Evolutionary conservation across 2,113 vertebrate genomes (phyloP).

Genomic region (Megalops atlanticus): DNA sequence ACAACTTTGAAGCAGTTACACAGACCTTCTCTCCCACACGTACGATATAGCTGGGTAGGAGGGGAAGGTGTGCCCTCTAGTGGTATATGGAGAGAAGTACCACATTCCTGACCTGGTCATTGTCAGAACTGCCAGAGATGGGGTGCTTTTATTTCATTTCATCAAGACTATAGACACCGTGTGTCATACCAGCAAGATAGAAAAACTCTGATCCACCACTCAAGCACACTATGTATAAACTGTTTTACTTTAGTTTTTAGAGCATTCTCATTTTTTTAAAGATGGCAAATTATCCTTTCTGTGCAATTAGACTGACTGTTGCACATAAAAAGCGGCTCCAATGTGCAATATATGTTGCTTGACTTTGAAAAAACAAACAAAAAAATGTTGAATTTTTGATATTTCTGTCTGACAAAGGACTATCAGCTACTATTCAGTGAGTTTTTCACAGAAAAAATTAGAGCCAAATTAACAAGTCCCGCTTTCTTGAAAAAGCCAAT

Average conservation of each 20-base stretch:
- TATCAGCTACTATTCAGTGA: not conserved
- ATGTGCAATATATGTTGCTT: conserved; percentile 28
- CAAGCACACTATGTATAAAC: too few species aligned
- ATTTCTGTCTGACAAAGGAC: not conserved
- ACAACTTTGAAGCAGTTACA: not conserved
- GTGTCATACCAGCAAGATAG: not conserved
- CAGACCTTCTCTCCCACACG: not conserved
- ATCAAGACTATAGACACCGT: not conserved
- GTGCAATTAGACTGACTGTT: not conserved
- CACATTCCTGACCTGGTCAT: not conserved
- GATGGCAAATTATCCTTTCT: not conserved
- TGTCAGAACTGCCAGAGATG: not conserved
- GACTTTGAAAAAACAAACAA: not conserved
- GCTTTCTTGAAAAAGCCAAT: not conserved
- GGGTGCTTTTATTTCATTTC: too few species aligned
- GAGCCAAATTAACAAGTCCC: not conserved
- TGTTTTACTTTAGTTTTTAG: not conserved
- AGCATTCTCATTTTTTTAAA: not conserved
- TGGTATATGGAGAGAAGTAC: not conserved
- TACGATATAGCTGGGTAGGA: not conserved
- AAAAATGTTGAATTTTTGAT: not conserved
- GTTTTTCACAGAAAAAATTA: not conserved
- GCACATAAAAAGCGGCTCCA: conserved; percentile 22
- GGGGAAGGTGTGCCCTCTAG: not conserved
- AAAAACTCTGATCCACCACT: not conserved